phyloP scores from a whole-genome alignment of 2,113 vertebrate genomes.

The Himantopus leucocephalus region DNA sequence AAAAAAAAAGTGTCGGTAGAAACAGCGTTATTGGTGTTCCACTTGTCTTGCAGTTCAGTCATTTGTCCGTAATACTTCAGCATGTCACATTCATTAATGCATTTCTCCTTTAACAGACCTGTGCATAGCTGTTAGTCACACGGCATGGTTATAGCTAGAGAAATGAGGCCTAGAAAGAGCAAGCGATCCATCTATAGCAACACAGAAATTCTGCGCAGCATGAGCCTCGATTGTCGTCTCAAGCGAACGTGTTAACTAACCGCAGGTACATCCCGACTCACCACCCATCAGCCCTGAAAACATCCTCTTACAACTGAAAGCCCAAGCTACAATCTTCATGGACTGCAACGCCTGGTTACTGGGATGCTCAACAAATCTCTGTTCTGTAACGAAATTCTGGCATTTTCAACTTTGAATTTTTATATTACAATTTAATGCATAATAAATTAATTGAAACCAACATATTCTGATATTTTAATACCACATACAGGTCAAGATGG shows the following conservation, averaged over 20 bases:
- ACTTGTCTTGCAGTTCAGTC: not conserved
- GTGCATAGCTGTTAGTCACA: not conserved
- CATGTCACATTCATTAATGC: not conserved
- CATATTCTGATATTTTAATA: not conserved
- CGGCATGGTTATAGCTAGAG: not conserved
- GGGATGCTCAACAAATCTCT: not conserved
- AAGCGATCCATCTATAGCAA: not conserved
- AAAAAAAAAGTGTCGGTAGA: not conserved
- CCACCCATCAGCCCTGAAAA: not conserved
- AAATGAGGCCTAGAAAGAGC: not conserved
- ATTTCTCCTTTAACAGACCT: not conserved
- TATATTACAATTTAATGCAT: not conserved
- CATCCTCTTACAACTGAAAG: not conserved
- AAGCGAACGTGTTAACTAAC: not conserved
- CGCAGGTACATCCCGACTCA: fast-evolving
- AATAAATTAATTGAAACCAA: not conserved
- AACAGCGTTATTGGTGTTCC: not conserved
- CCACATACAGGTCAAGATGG: not conserved
- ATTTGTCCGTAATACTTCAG: not conserved
- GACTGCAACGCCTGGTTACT: fast-evolving
- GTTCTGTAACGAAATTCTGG: not conserved
- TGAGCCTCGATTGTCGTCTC: not conserved
- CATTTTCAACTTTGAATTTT: not conserved
- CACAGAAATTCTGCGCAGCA: not conserved
- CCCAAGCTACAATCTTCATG: not conserved